These are phyloP conservation scores for Lycia hirtaria DNA, from an alignment of 2,888 invertebrate species.

Conservation along the genomic window DNA sequence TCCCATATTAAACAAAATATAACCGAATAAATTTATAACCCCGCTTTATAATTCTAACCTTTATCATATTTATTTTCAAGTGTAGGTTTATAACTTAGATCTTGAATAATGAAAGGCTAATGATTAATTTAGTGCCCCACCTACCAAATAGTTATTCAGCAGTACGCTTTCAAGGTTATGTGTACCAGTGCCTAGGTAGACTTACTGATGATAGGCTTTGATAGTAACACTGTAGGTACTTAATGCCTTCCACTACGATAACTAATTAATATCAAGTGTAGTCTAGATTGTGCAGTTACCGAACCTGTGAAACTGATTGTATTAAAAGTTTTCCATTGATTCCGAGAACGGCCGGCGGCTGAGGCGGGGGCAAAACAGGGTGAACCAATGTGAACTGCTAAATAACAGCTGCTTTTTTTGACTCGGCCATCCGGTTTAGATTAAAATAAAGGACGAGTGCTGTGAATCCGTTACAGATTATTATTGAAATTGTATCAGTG, in stretches of 20 bases:
- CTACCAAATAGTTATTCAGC: neutral
- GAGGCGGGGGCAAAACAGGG: constrained; percentile 28
- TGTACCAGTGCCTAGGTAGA: neutral
- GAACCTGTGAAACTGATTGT: constrained; percentile 17
- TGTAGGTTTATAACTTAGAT: too few relatives aligned
- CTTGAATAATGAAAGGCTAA: neutral
- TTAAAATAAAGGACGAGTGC: constrained; percentile 18
- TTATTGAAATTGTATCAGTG: neutral
- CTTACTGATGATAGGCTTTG: neutral
- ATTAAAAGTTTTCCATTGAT: constrained; percentile 31
- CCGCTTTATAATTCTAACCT: too few relatives aligned
- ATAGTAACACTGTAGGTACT: too few relatives aligned
- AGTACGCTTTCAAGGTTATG: constrained; percentile 26
- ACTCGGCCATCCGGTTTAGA: constrained; percentile 28
- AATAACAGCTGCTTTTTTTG: constrained; percentile 30
- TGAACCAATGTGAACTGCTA: constrained; percentile 31
- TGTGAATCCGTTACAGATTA: constrained; percentile 13
- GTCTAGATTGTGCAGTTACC: neutral
- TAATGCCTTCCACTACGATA: neutral
- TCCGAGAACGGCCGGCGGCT: constrained; percentile 22
- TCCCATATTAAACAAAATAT: too few relatives aligned
- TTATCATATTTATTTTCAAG: too few relatives aligned
- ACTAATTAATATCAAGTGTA: neutral
- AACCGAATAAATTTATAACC: too few relatives aligned
- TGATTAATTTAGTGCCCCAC: constrained; percentile 6